A percentile compares a stretch with the other conserved stretches of the same genome.
Conservation (phyloP, 92 coral and sea anemone genomes). For the Desmophyllum pertusum region DNA sequence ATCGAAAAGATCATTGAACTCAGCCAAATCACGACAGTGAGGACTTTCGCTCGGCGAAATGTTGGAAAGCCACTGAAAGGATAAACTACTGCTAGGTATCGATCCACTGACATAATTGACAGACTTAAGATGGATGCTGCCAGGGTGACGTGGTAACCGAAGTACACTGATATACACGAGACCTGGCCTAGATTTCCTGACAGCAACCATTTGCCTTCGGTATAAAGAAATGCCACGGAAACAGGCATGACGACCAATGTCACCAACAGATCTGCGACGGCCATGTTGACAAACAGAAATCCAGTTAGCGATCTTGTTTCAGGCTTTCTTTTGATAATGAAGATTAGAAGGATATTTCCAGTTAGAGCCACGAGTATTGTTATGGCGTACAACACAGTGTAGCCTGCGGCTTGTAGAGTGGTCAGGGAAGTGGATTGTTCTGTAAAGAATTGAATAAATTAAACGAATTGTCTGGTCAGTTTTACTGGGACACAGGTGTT, state of each 20-base stretch:
- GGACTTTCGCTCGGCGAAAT: conserved; percentile 23
- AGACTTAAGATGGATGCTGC: conserved; percentile 21
- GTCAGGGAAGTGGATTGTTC: too few relatives aligned
- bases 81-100: conserved; percentile 24
- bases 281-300: too few relatives aligned
- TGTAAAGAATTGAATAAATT: too few relatives aligned
- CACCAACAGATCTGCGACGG: too few relatives aligned
- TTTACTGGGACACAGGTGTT: too few relatives aligned
- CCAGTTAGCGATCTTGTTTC: too few relatives aligned
- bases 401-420: too few relatives aligned
- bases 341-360: too few relatives aligned
- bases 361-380: too few relatives aligned
- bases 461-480: too few relatives aligned
- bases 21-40: conserved; percentile 20
- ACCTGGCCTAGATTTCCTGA: not conserved
- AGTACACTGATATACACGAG: not conserved
- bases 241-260: not conserved
- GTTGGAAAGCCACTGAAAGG: conserved; percentile 10
- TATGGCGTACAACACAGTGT: too few relatives aligned
- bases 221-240: not conserved
- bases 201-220: not conserved
- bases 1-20: conserved; percentile 11
- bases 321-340: too few relatives aligned
- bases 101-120: conserved; percentile 25
- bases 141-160: not conserved